Percentiles rank a stretch among this genome's conserved stretches.
Evolutionary conservation across 2,797 vertebrate genomes (phyloP).

Genomic region (Microctenopoma steveboyesi): DNA sequence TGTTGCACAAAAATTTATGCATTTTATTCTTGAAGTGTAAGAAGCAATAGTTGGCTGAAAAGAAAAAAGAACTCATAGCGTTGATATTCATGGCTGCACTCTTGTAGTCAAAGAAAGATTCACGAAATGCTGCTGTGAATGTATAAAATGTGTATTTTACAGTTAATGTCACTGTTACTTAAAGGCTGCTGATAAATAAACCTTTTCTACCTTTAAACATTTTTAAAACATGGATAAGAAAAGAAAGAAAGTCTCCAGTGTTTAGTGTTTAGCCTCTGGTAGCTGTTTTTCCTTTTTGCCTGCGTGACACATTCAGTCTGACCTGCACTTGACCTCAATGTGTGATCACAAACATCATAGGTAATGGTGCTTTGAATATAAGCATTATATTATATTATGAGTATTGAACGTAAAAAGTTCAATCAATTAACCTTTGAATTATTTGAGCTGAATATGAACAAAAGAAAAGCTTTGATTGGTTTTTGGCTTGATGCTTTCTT

Average conservation of each 20-base stretch:
- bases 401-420: too few relatives aligned
- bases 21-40: constrained; percentile 2
- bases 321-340: not conserved
- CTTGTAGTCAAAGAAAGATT: not conserved
- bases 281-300: not conserved
- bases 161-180: not conserved
- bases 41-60: constrained; percentile 21
- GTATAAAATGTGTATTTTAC: not conserved
- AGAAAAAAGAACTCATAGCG: not conserved
- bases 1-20: constrained; percentile 37
- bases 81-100: not conserved
- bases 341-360: not conserved
- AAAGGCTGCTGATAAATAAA: not conserved
- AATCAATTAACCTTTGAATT: not conserved
- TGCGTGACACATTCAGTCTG: not conserved
- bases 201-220: not conserved
- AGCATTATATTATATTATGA: too few relatives aligned
- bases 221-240: not conserved
- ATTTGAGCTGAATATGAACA: too few relatives aligned
- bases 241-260: not conserved
- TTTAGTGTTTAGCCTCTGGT: not conserved
- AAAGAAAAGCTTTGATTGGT: too few relatives aligned
- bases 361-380: too few relatives aligned
- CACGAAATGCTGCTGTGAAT: not conserved
- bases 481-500: too few relatives aligned